Percentiles rank a stretch among this genome's conserved stretches.
These are phyloP conservation scores for Meandrina meandrites DNA, from an alignment of 92 coral and sea anemone species.

Conservation along the genomic window DNA sequence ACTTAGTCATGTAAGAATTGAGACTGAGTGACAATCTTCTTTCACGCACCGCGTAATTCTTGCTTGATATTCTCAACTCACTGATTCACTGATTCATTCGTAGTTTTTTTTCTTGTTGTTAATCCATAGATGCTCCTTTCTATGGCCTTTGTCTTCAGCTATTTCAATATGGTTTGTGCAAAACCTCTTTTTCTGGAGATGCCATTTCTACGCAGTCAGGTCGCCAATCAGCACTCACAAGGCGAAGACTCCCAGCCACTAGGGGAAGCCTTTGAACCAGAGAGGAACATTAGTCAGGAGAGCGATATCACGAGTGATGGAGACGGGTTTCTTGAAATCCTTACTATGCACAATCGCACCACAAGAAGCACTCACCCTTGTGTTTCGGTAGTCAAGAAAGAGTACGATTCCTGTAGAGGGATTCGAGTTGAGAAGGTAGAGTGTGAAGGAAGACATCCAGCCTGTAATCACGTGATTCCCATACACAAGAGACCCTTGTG, in stretches of 20 bases:
- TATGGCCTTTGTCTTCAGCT: neutral
- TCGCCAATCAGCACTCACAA: neutral
- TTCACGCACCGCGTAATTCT: neutral
- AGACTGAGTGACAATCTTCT: neutral
- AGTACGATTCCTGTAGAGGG: slow-evolving; percentile 8
- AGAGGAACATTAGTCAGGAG: neutral
- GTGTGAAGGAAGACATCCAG: neutral
- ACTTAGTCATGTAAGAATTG: neutral
- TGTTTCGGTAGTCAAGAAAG: neutral
- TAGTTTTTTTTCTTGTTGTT: neutral
- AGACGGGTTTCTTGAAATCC: neutral
- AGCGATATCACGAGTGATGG: neutral
- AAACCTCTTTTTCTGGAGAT: neutral
- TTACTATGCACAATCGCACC: slow-evolving; percentile 11
- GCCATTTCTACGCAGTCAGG: neutral
- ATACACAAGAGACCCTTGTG: neutral
- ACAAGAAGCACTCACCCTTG: neutral
- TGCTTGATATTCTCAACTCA: too few species aligned
- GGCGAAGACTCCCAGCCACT: neutral
- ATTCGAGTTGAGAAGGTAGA: neutral
- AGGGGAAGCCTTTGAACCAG: neutral
- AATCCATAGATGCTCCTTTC: neutral
- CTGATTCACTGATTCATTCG: neutral
- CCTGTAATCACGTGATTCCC: neutral
- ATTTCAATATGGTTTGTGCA: neutral